A percentile compares a stretch with the other conserved stretches of the same genome.
Evolutionary conservation across 2,797 vertebrate genomes (phyloP).

Genomic region (Lithobates pipiens): DNA sequence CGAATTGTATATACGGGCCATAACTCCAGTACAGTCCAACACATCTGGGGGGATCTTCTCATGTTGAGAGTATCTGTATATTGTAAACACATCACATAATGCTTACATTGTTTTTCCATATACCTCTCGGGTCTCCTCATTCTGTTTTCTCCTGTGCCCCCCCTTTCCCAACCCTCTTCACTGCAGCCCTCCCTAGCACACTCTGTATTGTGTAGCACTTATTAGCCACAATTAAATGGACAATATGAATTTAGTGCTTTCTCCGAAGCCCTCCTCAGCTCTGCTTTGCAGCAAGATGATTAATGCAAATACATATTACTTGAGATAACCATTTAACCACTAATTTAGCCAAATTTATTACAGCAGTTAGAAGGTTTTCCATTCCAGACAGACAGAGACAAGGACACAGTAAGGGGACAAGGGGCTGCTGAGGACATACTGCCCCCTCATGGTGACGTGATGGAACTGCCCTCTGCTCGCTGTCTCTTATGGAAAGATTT

Average conservation of each 20-base stretch:
- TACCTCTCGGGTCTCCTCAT: not conserved
- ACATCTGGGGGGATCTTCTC: too few relatives aligned
- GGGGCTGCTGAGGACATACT: constrained; percentile 81
- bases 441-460: constrained; percentile 81
- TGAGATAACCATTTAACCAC: constrained; percentile 99
- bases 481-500: constrained; percentile 22
- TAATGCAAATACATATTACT: constrained; percentile 99
- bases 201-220: constrained; percentile 88
- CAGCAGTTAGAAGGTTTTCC: constrained; percentile 87
- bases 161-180: constrained; percentile 57
- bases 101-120: not conserved
- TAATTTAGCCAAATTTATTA: constrained; percentile 99
- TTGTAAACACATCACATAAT: too few relatives aligned
- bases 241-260: constrained; percentile 92
- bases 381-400: constrained; percentile 84
- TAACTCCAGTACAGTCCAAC: too few relatives aligned
- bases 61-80: too few relatives aligned
- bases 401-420: constrained; percentile 78
- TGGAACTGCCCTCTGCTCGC: not conserved
- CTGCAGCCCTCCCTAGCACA: constrained; percentile 79
- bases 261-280: constrained; percentile 88
- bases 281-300: constrained; percentile 95
- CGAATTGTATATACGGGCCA: too few relatives aligned
- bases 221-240: constrained; percentile 95
- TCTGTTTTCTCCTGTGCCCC: constrained; percentile 7